phyloP scores from a whole-genome alignment of 2,888 invertebrate genomes.

The Lasioglossum marginatum region DNA sequence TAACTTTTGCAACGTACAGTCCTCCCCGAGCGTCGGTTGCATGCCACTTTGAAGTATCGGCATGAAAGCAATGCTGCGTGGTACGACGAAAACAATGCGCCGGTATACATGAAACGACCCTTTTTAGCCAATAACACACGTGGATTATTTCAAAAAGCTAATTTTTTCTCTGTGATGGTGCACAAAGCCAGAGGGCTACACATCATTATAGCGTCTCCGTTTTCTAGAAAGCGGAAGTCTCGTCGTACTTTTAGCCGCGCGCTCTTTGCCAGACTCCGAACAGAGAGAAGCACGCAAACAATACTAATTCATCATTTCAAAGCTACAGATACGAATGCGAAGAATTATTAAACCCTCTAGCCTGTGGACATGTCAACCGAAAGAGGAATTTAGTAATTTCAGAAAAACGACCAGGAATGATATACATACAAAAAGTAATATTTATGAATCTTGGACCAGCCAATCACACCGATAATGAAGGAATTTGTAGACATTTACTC shows the following conservation, averaged over 20 bases:
- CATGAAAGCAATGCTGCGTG: slow-evolving; percentile 79
- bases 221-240: slow-evolving; percentile 65
- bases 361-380: neutral
- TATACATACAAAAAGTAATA: no score
- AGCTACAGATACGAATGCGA: neutral
- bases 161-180: slow-evolving; percentile 78
- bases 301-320: slow-evolving; percentile 21
- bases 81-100: slow-evolving; percentile 81
- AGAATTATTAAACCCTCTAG: neutral
- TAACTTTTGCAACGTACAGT: slow-evolving; percentile 72
- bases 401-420: no score
- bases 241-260: slow-evolving; percentile 43
- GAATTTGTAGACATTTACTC: no score
- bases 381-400: no score
- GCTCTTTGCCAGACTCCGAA: slow-evolving; percentile 6
- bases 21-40: slow-evolving; percentile 50
- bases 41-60: slow-evolving; percentile 82
- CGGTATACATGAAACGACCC: slow-evolving; percentile 84
- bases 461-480: no score
- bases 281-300: neutral
- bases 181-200: slow-evolving; percentile 80
- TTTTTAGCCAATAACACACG: slow-evolving; percentile 83
- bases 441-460: no score
- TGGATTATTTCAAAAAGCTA: slow-evolving; percentile 83
- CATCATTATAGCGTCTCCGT: slow-evolving; percentile 53